Evolutionary conservation across 2,888 invertebrate species (phyloP).

Genomic region (Rhamnusium bicolor): DNA sequence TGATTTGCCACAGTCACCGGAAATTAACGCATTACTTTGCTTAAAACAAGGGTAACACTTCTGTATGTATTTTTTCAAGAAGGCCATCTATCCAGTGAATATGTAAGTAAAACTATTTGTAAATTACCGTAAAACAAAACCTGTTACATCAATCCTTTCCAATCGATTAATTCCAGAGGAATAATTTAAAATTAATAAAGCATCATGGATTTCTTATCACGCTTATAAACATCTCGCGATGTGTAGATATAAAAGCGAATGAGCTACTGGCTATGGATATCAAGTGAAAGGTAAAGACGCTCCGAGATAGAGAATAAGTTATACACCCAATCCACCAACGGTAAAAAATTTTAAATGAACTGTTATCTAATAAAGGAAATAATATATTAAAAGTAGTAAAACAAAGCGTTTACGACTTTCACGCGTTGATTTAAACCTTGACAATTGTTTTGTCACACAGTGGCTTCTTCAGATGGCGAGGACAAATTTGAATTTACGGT

Average conservation of each 20-base stretch:
- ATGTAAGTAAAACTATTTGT: slow-evolving; percentile 15
- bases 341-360: not conserved
- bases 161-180: slow-evolving; percentile 40
- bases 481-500: too few relatives aligned
- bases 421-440: too few relatives aligned
- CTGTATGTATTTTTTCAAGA: too few relatives aligned
- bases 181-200: slow-evolving; percentile 38
- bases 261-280: not conserved
- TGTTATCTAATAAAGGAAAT: not conserved
- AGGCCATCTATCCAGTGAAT: too few relatives aligned
- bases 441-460: too few relatives aligned
- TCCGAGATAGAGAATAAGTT: not conserved
- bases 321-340: not conserved
- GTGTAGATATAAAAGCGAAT: slow-evolving; percentile 22
- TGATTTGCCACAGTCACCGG: too few relatives aligned
- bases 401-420: too few relatives aligned
- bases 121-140: slow-evolving; percentile 35
- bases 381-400: too few relatives aligned
- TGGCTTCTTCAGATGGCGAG: too few relatives aligned
- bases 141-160: slow-evolving; percentile 40
- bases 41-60: too few relatives aligned
- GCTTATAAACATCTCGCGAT: slow-evolving; percentile 23
- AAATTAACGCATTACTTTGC: too few relatives aligned
- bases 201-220: slow-evolving; percentile 16
- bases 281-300: slow-evolving; percentile 11